Evolutionary conservation across 2,888 invertebrate species (phyloP), one percentile per base, ranked within the genome.

Genomic region (Dysmachus trigonus): DNA sequence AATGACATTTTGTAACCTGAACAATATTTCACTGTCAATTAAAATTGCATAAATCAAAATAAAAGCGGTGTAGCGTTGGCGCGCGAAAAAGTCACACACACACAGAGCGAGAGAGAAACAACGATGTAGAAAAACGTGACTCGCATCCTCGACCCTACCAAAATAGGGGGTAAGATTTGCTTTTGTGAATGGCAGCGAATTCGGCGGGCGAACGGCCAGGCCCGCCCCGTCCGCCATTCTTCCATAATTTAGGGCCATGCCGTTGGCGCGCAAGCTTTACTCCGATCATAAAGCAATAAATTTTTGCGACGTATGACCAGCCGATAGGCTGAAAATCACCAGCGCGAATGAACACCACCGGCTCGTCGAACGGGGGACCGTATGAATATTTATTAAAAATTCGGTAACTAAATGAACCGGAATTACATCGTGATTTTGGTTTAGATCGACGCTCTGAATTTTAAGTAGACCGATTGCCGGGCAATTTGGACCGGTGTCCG

Each of bases 11-110:
- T 87, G 76, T 86, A 85, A 84, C 82, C 86, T 85, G 85, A 85
- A 87, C 87, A 87, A 87, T 87, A 87, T 87, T 87, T 87, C 87
- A 87, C 83, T 87, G 87, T 87, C 87, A 87, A 87, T 87, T 87
- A 87, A 87, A 86, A 87, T 62, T 79, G 83, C 85, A 87, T 87
- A 87, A 87, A 87, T 87, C 87, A 87, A 86, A 87, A 83, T 82
- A 82, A 82, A 82, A 82, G 33, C 82, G 31, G 31, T n/a, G n/a
- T n/a, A 35, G 82, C 71, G 62, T n/a, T n/a, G n/a, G n/a, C n/a
- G 27, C n/a, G 82, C 53, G 71, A 38, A 82, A 82, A 82, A 82
- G 13, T 53, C 71, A 71, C 35, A n/a, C n/a, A n/a, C 15, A 10
- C 8, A n/a, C 22, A 71, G 47, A 6, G 6, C 2, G 15, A 13